These are phyloP conservation scores for Melipona beecheii DNA, from an alignment of 2,888 invertebrate genomes.

Conservation along the genomic window DNA sequence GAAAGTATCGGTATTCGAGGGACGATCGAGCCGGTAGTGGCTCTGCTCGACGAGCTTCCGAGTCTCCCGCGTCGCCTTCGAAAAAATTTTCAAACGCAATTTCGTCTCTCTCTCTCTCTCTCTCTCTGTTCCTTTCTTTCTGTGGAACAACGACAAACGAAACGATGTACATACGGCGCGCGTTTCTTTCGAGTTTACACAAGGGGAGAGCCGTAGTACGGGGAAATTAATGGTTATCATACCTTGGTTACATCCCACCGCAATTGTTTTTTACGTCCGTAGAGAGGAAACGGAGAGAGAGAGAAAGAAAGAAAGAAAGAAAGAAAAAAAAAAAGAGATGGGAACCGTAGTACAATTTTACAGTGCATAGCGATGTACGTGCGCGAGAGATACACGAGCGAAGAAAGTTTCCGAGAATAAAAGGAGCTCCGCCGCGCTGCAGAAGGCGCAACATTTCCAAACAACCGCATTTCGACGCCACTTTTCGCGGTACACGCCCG, in stretches of 20 bases:
- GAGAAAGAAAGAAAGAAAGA: neutral
- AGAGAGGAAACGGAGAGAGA: neutral
- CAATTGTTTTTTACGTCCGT: conserved; percentile 37
- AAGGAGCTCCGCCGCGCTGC: conserved; percentile 25
- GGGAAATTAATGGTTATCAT: conserved; percentile 45
- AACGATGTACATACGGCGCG: neutral
- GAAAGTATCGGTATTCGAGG: conserved; percentile 57
- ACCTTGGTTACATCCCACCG: conserved; percentile 9
- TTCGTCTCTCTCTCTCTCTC: neutral
- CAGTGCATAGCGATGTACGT: conserved; percentile 23
- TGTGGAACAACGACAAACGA: neutral
- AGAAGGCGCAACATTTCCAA: conserved; percentile 47
- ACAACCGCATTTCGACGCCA: conserved; percentile 59
- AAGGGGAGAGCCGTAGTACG: too few species aligned
- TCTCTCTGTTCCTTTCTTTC: neutral
- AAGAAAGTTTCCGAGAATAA: conserved; percentile 53
- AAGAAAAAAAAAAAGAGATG: conserved; percentile 6
- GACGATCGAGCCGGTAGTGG: conserved; percentile 15
- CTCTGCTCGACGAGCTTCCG: neutral
- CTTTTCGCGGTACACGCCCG: conserved; percentile 45
- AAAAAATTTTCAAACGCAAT: conserved; percentile 16
- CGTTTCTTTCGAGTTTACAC: conserved; percentile 26
- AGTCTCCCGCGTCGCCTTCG: neutral
- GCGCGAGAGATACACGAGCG: conserved; percentile 28
- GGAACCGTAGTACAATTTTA: conserved; percentile 54